A percentile compares a stretch with the other conserved stretches of the same genome.
These are phyloP conservation scores for Saccostrea echinata DNA, from an alignment of 1,140 invertebrate species.

Conservation along the genomic window DNA sequence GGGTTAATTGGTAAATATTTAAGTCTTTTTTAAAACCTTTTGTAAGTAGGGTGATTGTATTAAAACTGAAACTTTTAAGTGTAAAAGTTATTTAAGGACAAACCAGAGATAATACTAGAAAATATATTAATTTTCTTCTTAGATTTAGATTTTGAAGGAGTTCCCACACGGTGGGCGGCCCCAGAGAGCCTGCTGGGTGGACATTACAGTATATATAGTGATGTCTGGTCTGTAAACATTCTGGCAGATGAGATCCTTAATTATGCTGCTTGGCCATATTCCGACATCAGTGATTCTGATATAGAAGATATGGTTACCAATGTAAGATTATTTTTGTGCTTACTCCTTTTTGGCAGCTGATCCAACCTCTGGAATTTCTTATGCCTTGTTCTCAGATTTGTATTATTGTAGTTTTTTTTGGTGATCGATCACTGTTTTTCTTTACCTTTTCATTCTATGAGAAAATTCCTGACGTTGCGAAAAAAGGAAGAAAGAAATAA, in stretches of 20 bases:
- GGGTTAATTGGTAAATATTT: background rate
- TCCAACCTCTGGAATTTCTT: no score
- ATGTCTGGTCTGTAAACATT: background rate
- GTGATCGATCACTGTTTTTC: no score
- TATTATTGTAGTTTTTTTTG: background rate
- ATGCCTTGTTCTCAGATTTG: no score
- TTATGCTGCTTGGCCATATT: background rate
- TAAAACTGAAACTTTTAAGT: no score
- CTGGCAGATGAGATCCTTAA: background rate
- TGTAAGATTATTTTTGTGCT: background rate
- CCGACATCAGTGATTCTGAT: background rate
- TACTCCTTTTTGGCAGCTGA: no score
- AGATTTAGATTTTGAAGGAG: background rate
- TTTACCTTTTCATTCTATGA: no score
- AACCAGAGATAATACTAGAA: no score
- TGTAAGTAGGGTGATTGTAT: no score
- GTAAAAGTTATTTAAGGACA: no score
- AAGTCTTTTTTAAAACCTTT: no score
- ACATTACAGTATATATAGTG: conserved; percentile 2
- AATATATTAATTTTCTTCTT: background rate
- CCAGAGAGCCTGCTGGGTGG: background rate
- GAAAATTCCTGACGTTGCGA: no score
- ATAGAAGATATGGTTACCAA: background rate
- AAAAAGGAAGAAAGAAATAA: no score
- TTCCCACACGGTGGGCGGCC: background rate